Evolutionary conservation across 1,140 invertebrate species (phyloP).

Genomic region (Anastrepha ludens): DNA sequence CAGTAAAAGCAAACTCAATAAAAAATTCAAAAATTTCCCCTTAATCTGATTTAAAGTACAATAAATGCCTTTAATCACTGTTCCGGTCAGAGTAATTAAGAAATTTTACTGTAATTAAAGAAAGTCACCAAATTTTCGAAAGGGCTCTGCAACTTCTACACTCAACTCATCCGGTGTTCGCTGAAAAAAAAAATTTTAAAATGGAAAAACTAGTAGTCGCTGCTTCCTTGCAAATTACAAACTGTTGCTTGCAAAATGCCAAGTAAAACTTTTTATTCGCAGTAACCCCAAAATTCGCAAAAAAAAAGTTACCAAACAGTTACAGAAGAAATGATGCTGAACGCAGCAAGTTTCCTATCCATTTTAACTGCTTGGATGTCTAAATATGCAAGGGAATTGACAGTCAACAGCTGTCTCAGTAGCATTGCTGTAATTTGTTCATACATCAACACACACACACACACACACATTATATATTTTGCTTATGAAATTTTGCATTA

Average conservation of each 20-base stretch:
- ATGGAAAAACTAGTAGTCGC: not conserved
- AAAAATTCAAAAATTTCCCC: no score
- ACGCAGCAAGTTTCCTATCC: slow-evolving; percentile 1
- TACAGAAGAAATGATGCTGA: slow-evolving; percentile 40
- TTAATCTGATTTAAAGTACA: no score
- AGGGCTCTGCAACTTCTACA: not conserved
- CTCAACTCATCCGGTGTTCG: not conserved
- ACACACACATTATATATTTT: not conserved
- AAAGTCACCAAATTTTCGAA: not conserved
- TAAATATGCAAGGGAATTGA: slow-evolving; percentile 37
- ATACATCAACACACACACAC: not conserved
- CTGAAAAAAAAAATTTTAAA: not conserved
- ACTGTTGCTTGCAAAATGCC: slow-evolving; percentile 68
- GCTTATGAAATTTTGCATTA: slow-evolving; percentile 34
- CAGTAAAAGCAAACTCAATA: no score
- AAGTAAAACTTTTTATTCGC: slow-evolving; percentile 70
- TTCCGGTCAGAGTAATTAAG: not conserved
- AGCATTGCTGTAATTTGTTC: not conserved
- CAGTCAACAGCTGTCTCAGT: slow-evolving; percentile 64
- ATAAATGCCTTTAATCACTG: not conserved
- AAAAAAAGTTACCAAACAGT: no score
- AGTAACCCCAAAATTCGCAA: slow-evolving; percentile 15
- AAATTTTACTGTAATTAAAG: slow-evolving; percentile 1
- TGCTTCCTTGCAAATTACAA: slow-evolving; percentile 62
- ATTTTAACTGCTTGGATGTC: not conserved